phyloP scores from a whole-genome alignment of 2,113 vertebrate species.

The Amblyopsis rosae region DNA sequence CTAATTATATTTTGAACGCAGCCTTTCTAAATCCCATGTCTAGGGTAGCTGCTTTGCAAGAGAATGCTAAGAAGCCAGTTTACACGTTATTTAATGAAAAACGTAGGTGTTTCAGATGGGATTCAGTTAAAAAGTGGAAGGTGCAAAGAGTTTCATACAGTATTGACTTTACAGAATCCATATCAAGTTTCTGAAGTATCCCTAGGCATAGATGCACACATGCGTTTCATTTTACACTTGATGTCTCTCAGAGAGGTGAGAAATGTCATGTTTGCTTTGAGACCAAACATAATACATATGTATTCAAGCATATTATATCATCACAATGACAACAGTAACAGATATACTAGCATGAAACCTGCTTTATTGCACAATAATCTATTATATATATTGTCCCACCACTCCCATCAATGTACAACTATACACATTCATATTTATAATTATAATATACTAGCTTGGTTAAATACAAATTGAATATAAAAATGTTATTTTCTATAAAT shows the following conservation, averaged over 20 bases:
- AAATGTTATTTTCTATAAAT: too few species aligned
- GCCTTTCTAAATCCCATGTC: background rate
- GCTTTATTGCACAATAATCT: too few species aligned
- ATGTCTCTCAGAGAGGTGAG: conserved; percentile 21
- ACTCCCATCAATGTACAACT: too few species aligned
- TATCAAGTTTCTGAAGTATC: conserved; percentile 27
- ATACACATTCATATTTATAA: too few species aligned
- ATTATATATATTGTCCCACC: too few species aligned
- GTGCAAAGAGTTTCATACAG: conserved; percentile 33
- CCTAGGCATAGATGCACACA: conserved; percentile 24
- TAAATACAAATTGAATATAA: too few species aligned
- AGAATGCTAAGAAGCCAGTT: background rate
- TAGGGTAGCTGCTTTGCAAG: too few species aligned
- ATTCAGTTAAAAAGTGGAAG: background rate
- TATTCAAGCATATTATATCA: too few species aligned
- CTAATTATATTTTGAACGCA: conserved; percentile 8
- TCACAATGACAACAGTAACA: too few species aligned
- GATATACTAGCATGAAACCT: background rate
- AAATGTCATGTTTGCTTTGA: background rate
- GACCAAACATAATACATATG: background rate
- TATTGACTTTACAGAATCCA: conserved; percentile 37
- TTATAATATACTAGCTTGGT: too few species aligned
- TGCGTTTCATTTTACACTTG: conserved; percentile 19
- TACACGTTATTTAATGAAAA: background rate
- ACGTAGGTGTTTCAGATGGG: background rate